Evolutionary conservation across 1,140 invertebrate species (phyloP).

Genomic region (Proales similis): DNA sequence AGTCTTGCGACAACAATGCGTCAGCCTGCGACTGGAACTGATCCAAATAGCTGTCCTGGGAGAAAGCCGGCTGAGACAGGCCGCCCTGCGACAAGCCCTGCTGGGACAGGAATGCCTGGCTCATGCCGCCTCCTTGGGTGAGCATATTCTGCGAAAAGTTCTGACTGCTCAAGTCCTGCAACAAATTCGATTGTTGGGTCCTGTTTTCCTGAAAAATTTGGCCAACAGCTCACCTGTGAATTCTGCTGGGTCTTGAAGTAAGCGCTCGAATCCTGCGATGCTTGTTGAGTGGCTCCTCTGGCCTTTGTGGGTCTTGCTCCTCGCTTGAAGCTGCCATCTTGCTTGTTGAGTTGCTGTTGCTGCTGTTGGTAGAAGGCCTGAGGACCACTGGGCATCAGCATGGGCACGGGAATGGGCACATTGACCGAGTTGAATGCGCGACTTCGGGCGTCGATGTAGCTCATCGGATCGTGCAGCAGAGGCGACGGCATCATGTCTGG

Average conservation of each 20-base stretch:
- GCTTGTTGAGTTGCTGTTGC: background rate
- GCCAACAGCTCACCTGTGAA: slow-evolving; percentile 14
- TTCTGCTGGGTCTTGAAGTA: slow-evolving; percentile 1
- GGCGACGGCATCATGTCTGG: background rate
- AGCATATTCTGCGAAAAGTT: slow-evolving; percentile 28
- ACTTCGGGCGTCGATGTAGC: slow-evolving; percentile 16
- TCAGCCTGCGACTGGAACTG: slow-evolving; percentile 25
- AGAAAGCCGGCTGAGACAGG: slow-evolving; percentile 29
- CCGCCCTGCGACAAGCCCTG: slow-evolving; percentile 28
- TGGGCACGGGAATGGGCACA: slow-evolving; percentile 30
- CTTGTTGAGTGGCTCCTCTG: background rate
- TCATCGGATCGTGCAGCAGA: slow-evolving; percentile 22
- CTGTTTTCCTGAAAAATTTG: background rate
- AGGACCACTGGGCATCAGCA: slow-evolving; percentile 19
- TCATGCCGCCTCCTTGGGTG: slow-evolving; percentile 21
- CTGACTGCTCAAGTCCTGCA: slow-evolving; percentile 19
- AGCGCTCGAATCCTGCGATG: background rate
- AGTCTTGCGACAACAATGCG: slow-evolving; percentile 31
- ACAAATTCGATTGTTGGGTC: background rate
- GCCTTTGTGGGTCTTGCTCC: background rate
- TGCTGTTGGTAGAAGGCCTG: background rate
- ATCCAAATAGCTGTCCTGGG: slow-evolving; percentile 33
- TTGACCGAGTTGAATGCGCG: slow-evolving; percentile 2
- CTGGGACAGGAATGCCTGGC: background rate
- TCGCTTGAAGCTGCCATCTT: slow-evolving; percentile 12